Evolutionary conservation across 2,888 invertebrate genomes (phyloP).

Genomic region (Eulithis prunata): DNA sequence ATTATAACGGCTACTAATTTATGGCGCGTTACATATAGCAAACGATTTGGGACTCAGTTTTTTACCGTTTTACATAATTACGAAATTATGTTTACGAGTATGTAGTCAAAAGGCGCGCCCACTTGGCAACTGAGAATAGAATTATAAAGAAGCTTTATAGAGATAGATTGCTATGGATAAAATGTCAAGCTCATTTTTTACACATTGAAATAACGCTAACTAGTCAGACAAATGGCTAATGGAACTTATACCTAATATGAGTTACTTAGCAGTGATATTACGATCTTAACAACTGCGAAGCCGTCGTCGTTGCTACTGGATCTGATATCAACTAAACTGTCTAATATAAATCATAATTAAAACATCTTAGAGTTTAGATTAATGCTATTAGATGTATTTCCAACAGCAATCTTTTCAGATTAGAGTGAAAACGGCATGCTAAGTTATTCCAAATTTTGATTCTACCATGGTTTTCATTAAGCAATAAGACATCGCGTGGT

Average conservation of each 20-base stretch:
- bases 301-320: not conserved
- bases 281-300: slow-evolving; percentile 19
- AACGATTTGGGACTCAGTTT: slow-evolving; percentile 71
- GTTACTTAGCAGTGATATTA: slow-evolving; percentile 43
- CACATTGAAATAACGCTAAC: slow-evolving; percentile 65
- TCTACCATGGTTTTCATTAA: slow-evolving; percentile 15
- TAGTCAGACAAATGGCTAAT: slow-evolving; percentile 66
- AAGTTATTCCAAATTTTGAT: slow-evolving; percentile 8
- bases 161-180: slow-evolving; percentile 76
- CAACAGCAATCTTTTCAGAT: too few relatives aligned
- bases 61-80: slow-evolving; percentile 82
- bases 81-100: slow-evolving; percentile 78
- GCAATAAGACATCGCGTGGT: slow-evolving; percentile 25
- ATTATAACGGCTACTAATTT: slow-evolving; percentile 76
- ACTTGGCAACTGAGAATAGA: slow-evolving; percentile 65
- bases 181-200: slow-evolving; percentile 68
- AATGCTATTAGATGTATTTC: too few relatives aligned
- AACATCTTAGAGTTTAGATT: too few relatives aligned
- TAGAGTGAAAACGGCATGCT: too few relatives aligned
- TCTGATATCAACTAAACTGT: not conserved
- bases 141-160: slow-evolving; percentile 63
- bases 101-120: slow-evolving; percentile 64
- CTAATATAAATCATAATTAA: too few relatives aligned
- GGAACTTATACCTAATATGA: slow-evolving; percentile 55
- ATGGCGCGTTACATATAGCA: slow-evolving; percentile 79